Base-by-base conservation (phyloP, 2,888 invertebrate genomes). In the Polietes domitor region DNA sequence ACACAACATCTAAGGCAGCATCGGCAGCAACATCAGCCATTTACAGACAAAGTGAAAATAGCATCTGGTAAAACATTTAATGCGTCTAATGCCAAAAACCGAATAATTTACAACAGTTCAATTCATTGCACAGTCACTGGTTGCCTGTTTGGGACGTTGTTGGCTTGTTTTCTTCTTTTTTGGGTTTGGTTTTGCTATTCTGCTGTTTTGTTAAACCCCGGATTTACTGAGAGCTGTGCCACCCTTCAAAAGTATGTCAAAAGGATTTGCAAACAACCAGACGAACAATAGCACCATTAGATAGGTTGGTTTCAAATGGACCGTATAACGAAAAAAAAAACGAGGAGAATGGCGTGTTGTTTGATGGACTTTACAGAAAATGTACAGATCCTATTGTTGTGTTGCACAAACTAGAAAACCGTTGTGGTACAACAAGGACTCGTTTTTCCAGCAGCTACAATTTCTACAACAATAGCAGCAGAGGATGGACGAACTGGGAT, bases 11-110 rank as follows among this genome's bases (percentile, higher is more conserved):
- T 19, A 7, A 17, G 37, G 37, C 19, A 63, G 3, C 37, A 63
- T 26, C 63, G 32, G 37, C 37, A 65, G 37, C 68, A 68, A 41
- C 43, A 43, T 10, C 65, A 17, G 19, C 37, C n/a, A 63, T 28
- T 65, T 65, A 41, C 21, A 65, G 58, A 17, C 32, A 17, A 68
- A 12, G 21, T 21, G 37, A 72, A 72, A 58, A 47, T 21, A 72
- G 32, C 72, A 72, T 55, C 72, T 72, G 72, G 53, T 55, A 37
- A 37, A 72, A 72, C 72, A 72, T 72, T 72, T 58, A 58, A 58
- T 61, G 37, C 41, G 12, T 43, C 68, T 73, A 58, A 73, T 73
- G 73, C 58, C 73, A 73, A 73, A 58, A 24, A 55, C 41, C 32
- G 41, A 73, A 73, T 61, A 61, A 73, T 73, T 73, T 61, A 61